Base-by-base conservation (phyloP, 2,113 vertebrate genomes). In the Phyllostomus hastatus region DNA sequence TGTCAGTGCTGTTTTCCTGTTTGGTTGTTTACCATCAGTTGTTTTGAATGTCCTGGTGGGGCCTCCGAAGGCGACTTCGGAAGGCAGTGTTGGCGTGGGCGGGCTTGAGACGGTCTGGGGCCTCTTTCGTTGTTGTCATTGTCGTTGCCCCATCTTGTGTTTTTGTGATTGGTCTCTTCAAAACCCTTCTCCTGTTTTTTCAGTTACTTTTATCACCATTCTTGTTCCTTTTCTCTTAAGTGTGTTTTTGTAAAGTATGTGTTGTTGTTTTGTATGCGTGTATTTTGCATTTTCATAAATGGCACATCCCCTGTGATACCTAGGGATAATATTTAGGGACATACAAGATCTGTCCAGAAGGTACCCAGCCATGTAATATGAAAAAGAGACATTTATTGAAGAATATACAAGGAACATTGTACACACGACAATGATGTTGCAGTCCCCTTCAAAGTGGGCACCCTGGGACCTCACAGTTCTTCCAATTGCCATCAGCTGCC, bases 251-350 rank as follows among this genome's bases (percentile, higher is more conserved):
- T 83, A 64, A 87, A 83, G 76, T 48, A 24, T 19, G 6, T n/a
- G 2, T 24, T 73, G 52, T 57, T 48, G 35, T 81, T 94, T 84
- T n/a, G 38, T 85, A 19, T 16, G 7, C 1, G 5, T 15, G n/a
- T 10, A 10, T 87, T 61, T 82, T 94, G 88, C 52, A 64, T 94
- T 87, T 95, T 66, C 50, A 59, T 70, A 90, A 92, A n/a, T 46
- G 75, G 26, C 19, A 52, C 41, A n/a, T 7, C 48, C 12, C 50
- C 69, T 41, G n/a, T n/a, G 73, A 72, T 35, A 54, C 57, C 28
- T 67, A 48, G 54, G 54, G 69, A 35, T 16, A 26, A n/a, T 88
- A 79, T 43, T 80, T 50, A 78, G 46, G 50, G 61, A 67, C 11
- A 4, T 14, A 64, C 12, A 8, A 64, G 61, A 12, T 64, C 61